Evolutionary conservation across 2,888 invertebrate species (phyloP), one percentile per base, ranked within the genome.

Genomic region (Mesorhabditis sp.): DNA sequence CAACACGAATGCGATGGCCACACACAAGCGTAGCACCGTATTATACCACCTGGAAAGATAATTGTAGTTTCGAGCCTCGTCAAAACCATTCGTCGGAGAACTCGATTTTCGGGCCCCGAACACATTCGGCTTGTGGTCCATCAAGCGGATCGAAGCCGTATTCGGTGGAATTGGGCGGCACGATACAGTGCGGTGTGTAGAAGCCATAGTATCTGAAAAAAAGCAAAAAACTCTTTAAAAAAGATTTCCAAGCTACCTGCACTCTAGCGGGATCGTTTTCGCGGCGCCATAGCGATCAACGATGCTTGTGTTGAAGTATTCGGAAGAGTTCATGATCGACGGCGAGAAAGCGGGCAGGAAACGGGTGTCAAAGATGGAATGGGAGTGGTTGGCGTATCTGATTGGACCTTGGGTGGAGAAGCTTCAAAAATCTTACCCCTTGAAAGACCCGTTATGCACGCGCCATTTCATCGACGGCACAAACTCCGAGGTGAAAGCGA

Each of bases 161-260:
- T 10, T 13, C 10, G 7, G 58, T 50, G n/a, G 58, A 50, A 13
- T 50, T n/a, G 1, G 7, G 7, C 28, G 28, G 28, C 7, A 13
- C n/a, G 58, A 50, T 50, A 50, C 58, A 50, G 7, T 50, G 58
- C n/a, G 58, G 58, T n/a, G 58, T 50, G 58, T 50, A 50, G 58
- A 50, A 50, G n/a, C 58, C 58, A 50, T 50, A 50, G n/a, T 50
- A 50, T 13, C 58, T 50, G 58, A n/a, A n/a, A 50, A 10, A 50
- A 50, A 50, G 7, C 58, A 50, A 1, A 28, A 50, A 13, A n/a
- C n/a, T 50, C 58, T 13, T n/a, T 13, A 50, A 50, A 50, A 50
- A 10, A 50, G 7, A 50, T 50, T 50, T 10, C 10, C 7, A 50
- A 50, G 10, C n/a, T n/a, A 50, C 58, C 58, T 10, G n/a, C 58